Percentiles rank a stretch among this genome's conserved stretches.
Conservation (phyloP, 2,797 vertebrate species). For the Nannoperca obscura region DNA sequence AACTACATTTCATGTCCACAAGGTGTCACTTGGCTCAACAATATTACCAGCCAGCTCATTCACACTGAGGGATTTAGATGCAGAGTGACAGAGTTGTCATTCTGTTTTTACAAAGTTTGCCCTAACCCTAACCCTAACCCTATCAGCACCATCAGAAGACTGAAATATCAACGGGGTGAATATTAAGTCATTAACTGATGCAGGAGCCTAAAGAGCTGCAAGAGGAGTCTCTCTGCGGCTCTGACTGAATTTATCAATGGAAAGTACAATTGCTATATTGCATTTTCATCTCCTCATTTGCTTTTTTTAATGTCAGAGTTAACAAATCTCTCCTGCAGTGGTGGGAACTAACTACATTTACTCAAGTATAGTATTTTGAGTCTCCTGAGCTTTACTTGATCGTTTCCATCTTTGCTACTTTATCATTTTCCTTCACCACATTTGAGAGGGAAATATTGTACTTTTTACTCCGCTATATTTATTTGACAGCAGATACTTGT, state of each 20-base stretch:
- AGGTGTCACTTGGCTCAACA: slow-evolving; percentile 68
- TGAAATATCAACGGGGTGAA: background rate
- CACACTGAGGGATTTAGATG: too few relatives aligned
- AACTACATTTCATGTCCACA: slow-evolving; percentile 62
- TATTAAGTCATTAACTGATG: background rate
- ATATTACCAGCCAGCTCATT: background rate
- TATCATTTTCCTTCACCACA: background rate
- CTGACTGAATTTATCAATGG: background rate
- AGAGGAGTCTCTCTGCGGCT: background rate
- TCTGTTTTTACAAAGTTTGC: background rate
- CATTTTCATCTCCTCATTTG: background rate
- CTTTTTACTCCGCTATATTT: background rate
- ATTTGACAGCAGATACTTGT: background rate
- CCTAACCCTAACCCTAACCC: too few relatives aligned
- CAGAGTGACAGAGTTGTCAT: background rate
- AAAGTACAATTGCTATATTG: background rate
- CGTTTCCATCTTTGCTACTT: background rate
- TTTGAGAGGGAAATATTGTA: background rate
- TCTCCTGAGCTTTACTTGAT: background rate
- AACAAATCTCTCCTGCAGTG: background rate
- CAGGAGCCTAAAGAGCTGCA: background rate
- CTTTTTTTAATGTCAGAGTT: background rate
- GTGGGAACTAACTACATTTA: background rate
- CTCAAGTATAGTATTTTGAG: background rate
- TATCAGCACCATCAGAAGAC: background rate